These are phyloP conservation scores for Cathartes aura DNA, from an alignment of 2,113 vertebrate genomes.

Conservation along the genomic window DNA sequence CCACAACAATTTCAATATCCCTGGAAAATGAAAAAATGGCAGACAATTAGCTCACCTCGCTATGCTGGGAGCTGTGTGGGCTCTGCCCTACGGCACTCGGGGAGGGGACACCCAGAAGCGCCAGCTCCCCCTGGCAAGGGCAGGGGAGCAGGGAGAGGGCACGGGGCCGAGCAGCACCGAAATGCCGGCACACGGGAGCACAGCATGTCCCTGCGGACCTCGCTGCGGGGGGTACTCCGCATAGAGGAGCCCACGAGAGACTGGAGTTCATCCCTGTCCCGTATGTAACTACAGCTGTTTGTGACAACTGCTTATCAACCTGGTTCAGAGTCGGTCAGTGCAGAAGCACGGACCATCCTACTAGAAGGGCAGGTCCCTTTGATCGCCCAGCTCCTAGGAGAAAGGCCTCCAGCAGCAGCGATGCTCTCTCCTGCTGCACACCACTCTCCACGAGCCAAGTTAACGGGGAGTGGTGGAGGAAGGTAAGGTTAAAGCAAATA, in stretches of 20 bases:
- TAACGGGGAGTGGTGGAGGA: neutral
- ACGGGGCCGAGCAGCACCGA: rapidly evolving
- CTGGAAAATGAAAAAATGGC: slow-evolving; percentile 15
- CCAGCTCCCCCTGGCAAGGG: neutral
- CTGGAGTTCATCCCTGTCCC: neutral
- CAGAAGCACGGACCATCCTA: neutral
- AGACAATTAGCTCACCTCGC: neutral
- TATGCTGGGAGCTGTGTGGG: neutral
- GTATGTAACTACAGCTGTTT: rapidly evolving
- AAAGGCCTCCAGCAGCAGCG: neutral
- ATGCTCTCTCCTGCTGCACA: neutral
- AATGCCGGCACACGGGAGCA: neutral
- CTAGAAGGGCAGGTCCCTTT: neutral
- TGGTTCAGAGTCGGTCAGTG: rapidly evolving
- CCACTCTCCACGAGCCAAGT: neutral
- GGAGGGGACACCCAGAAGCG: neutral
- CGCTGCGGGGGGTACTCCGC: neutral
- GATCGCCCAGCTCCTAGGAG: rapidly evolving
- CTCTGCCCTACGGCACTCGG: neutral
- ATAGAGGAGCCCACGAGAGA: neutral
- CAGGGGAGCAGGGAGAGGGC: neutral
- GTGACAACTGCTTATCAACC: neutral
- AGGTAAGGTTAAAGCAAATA: neutral
- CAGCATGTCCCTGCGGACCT: neutral
- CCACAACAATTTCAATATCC: slow-evolving; percentile 37